Conservation (phyloP, 2,113 vertebrate species). For the Condylura cristata region DNA sequence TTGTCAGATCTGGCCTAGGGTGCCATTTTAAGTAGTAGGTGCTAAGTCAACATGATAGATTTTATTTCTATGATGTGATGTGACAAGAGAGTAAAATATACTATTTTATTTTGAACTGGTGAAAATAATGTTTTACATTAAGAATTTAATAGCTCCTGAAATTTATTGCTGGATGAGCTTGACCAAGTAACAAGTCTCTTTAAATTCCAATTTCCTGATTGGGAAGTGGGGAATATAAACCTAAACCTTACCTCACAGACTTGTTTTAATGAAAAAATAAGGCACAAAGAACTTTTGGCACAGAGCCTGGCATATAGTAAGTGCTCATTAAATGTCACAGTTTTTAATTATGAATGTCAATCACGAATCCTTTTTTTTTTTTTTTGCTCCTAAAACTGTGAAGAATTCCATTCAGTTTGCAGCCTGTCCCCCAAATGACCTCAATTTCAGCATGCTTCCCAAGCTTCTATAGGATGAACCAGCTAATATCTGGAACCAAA, state of each 20-base stretch:
- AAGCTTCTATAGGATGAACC: not conserved
- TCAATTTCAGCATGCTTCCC: not conserved
- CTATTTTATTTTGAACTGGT: constrained; percentile 7
- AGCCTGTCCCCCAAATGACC: not conserved
- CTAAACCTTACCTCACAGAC: not conserved
- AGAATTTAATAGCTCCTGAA: not conserved
- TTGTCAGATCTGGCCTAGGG: not conserved
- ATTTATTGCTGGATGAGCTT: not conserved
- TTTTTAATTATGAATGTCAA: not conserved
- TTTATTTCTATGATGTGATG: not conserved
- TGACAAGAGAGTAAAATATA: not conserved
- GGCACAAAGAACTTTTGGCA: not conserved
- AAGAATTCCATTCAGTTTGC: not conserved
- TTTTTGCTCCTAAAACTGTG: not conserved
- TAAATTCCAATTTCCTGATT: not conserved
- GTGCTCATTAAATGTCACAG: not conserved
- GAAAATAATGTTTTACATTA: not conserved
- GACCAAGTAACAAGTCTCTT: not conserved
- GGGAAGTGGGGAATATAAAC: not conserved
- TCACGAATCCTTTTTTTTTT: not conserved
- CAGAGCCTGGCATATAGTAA: not conserved
- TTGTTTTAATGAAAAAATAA: not conserved
- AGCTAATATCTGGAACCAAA: not conserved
- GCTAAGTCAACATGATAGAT: not conserved
- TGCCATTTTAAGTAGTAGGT: not conserved